Percentiles rank a stretch among this genome's conserved stretches.
Conservation (phyloP, 2,797 vertebrate genomes). For the Arrhamphus sclerolepis region DNA sequence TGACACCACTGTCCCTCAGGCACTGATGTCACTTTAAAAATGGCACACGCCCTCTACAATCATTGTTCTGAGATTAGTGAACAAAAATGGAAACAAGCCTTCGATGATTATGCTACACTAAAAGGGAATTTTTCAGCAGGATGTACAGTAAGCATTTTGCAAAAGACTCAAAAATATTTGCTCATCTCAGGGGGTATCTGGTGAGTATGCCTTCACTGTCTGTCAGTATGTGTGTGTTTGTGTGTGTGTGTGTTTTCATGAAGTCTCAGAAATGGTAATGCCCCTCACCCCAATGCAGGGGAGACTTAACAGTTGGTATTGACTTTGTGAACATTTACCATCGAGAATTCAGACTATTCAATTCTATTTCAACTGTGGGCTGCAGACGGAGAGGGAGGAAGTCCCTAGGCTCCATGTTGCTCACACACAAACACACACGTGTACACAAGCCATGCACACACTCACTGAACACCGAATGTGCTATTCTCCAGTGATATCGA, state of each 20-base stretch:
- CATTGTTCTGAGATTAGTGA: constrained; percentile 70
- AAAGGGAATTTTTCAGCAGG: constrained; percentile 69
- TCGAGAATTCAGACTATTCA: constrained; percentile 80
- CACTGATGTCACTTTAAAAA: constrained; percentile 62
- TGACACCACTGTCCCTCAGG: constrained; percentile 59
- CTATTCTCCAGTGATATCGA: constrained; percentile 80
- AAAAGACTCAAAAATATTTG: constrained; percentile 71
- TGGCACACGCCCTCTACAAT: constrained; percentile 45
- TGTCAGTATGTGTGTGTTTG: constrained; percentile 34
- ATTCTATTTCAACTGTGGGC: constrained; percentile 81
- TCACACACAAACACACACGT: constrained; percentile 52
- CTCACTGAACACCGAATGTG: constrained; percentile 62
- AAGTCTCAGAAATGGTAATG: constrained; percentile 76
- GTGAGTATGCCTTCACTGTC: constrained; percentile 49
- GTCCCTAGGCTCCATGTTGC: constrained; percentile 75
- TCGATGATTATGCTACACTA: constrained; percentile 53
- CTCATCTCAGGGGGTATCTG: constrained; percentile 71
- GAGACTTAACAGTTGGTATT: constrained; percentile 75
- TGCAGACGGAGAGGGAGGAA: constrained; percentile 72
- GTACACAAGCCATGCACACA: constrained; percentile 48
- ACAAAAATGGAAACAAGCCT: constrained; percentile 72
- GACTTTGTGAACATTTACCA: constrained; percentile 77
- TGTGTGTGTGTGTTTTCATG: constrained; percentile 60
- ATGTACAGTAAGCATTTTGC: constrained; percentile 72
- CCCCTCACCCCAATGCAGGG: constrained; percentile 71